Evolutionary conservation across 2,888 invertebrate genomes (phyloP).

Genomic region (Phanerotoma sp.): DNA sequence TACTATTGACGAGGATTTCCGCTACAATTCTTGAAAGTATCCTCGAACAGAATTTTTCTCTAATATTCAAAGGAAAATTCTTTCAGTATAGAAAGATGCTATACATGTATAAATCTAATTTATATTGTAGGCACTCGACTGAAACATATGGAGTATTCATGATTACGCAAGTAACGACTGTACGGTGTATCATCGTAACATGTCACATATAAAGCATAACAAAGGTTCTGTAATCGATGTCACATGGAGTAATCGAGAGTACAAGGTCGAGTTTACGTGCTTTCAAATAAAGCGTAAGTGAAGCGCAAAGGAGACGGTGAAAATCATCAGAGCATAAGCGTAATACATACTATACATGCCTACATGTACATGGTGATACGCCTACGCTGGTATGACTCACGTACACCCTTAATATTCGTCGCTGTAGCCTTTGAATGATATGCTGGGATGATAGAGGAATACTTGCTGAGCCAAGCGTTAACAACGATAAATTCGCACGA

Average conservation of each 20-base stretch:
- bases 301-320: too few relatives aligned
- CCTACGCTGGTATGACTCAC: too few relatives aligned
- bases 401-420: not conserved
- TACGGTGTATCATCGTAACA: constrained; percentile 26
- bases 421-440: constrained; percentile 4
- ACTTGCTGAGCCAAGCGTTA: constrained; percentile 6
- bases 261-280: constrained; percentile 12
- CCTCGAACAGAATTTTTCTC: too few relatives aligned
- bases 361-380: not conserved
- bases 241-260: constrained; percentile 13
- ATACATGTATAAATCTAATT: too few relatives aligned
- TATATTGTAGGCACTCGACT: too few relatives aligned
- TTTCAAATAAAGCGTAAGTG: not conserved
- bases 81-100: too few relatives aligned
- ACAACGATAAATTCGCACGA: not conserved
- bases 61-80: too few relatives aligned
- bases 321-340: not conserved
- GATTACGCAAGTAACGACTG: too few relatives aligned
- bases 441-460: not conserved
- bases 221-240: constrained; percentile 26
- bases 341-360: not conserved
- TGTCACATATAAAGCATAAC: constrained; percentile 48
- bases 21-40: too few relatives aligned
- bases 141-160: too few relatives aligned
- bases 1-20: too few relatives aligned